Conservation (phyloP, 1,140 invertebrate species). For the Caenorhabditis inopinata region DNA sequence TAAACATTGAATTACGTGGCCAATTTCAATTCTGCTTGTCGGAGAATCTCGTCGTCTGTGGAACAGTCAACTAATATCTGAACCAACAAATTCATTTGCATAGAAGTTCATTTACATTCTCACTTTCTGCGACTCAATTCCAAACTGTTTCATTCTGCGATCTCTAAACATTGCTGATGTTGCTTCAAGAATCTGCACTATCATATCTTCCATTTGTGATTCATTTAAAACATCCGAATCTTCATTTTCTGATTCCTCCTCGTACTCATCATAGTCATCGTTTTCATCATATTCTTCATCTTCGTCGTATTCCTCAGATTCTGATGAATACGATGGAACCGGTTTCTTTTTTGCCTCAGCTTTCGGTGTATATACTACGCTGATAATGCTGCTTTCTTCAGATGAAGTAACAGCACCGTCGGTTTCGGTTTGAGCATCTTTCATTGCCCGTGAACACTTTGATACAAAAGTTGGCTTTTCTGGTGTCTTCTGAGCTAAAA, state of each 20-base stretch:
- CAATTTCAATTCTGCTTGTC: background rate
- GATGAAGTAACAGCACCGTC: background rate
- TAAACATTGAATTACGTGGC: background rate
- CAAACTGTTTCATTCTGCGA: background rate
- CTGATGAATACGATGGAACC: background rate
- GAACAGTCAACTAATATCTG: background rate
- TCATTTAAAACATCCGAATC: background rate
- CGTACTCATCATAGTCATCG: background rate
- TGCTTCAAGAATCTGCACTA: background rate
- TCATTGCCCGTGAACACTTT: background rate
- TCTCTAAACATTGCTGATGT: background rate
- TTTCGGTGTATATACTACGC: background rate
- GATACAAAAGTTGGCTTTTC: background rate
- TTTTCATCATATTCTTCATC: background rate
- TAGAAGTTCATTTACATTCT: no score
- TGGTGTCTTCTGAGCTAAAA: background rate
- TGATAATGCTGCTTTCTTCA: background rate
- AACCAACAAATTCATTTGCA: background rate
- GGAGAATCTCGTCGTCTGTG: background rate
- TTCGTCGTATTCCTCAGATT: background rate
- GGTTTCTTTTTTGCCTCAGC: background rate
- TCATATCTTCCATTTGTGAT: background rate
- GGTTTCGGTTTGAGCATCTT: conserved; percentile 14
- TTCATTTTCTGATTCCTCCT: background rate
- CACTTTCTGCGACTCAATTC: background rate